Evolutionary conservation across 2,888 invertebrate species (phyloP), one percentile per base, ranked within the genome.

Genomic region (Belgica antarctica): DNA sequence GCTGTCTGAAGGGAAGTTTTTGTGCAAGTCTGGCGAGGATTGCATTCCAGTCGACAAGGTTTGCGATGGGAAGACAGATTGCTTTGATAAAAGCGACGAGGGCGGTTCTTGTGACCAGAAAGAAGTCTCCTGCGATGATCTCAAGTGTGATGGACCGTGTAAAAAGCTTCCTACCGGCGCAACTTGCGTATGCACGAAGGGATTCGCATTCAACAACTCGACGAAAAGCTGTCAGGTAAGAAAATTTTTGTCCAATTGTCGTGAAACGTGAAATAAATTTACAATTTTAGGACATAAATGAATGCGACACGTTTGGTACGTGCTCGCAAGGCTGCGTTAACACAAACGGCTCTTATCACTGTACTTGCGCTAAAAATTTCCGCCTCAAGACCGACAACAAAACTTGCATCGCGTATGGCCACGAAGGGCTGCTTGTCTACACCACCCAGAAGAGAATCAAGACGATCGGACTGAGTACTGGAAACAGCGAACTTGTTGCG

Each of bases 251-350:
- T 24, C 12, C 7, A 2, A 71, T 79, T 77, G 73, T 74, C 73
- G 57, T 72, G 78, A 77, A 34, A 17, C 15, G 15, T n/a, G 7
- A 10, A 75, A 74, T 82, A 74, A 76, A 77, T 70, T 76, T 76
- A n/a, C 78, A 78, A 0, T 85, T 86, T 72, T 75, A 78, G 72
- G 88, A 88, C 73, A 80, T 87, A 2, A 80, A 90, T 75, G 88
- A 89, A 74, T 90, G 90, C 73, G 77, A 82, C 34, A 76, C 78
- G 0, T 82, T 82, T 72, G 89, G 89, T 0, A 78, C 82, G 5
- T 92, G 92, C 75, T 87, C 88, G 65, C 92, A 92, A 72, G 78
- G 76, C 10, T 92, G 92, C 75, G 74, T 78, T 0, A 89, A 90
- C 73, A 78, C 74, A 0, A 76, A 78, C 0, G 87, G 87, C 0